Evolutionary conservation across 1,140 invertebrate genomes (phyloP), one percentile per base, ranked within the genome.

Genomic region (Kradibia gibbosae): DNA sequence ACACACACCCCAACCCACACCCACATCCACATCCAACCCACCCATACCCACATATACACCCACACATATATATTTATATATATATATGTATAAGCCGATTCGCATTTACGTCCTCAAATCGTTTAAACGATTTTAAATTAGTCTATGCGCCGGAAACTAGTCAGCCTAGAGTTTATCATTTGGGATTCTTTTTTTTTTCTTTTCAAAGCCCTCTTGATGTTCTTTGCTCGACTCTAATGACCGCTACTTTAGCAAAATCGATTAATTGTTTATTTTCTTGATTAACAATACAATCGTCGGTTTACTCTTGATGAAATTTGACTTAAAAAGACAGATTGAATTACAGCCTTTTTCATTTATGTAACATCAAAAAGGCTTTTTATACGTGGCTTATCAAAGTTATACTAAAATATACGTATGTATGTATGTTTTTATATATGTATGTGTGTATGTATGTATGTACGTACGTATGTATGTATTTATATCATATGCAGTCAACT

Each of bases 361-460:
- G 57, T 48, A 72, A 78, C 75, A 82, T 88, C 85, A 84, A 86
- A 85, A 86, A 88, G 85, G 84, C 84, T 86, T 86, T 67, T 83
- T 77, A 76, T 77, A 81, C 75, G 77, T 76, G 84, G 83, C 84
- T 88, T 88, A 87, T 88, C 87, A 86, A 88, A 87, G 83, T 89
- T 87, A 86, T 91, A 91, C 87, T 91, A 91, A 91, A 91, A 91
- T 90, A 90, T 90, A 90, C 84, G 85, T 89, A 73, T 80, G 78
- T 36, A 73, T 73, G 77, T 67, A 78, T 55, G 65, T 79, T 86
- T 89, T 85, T 88, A 86, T 88, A 83, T 83, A 53, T 53, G 48
- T 88, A 86, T 88, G 83, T 83, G n/a, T 60, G 55, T 90, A 90
- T 84, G 85, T 89, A 72, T 79, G 67, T 31, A 79, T 79, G 78